Evolutionary conservation across 2,888 invertebrate species (phyloP).

Genomic region (Andrena haemorrhoa): DNA sequence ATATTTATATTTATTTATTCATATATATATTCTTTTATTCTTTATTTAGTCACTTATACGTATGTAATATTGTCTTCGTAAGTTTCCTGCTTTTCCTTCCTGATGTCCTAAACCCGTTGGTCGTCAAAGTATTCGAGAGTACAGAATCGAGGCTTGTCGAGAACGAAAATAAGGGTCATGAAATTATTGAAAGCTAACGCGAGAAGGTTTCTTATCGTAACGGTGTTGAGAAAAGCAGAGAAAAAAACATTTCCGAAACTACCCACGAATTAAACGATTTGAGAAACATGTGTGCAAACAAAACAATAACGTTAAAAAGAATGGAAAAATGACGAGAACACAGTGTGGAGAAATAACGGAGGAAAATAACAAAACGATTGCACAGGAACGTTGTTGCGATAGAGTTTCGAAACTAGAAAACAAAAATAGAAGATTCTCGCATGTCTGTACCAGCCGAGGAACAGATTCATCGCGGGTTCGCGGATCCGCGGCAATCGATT

Average conservation of each 20-base stretch:
- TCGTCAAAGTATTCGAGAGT: slow-evolving; percentile 64
- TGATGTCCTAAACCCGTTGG: slow-evolving; percentile 66
- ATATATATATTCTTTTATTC: slow-evolving; percentile 46
- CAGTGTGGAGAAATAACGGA: slow-evolving; percentile 25
- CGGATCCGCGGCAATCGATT: slow-evolving; percentile 72
- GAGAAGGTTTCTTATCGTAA: background rate
- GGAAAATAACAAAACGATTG: slow-evolving; percentile 44
- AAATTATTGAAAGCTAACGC: background rate
- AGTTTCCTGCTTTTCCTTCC: slow-evolving; percentile 64
- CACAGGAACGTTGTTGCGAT: slow-evolving; percentile 49
- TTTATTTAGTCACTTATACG: slow-evolving; percentile 64
- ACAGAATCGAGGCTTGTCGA: slow-evolving; percentile 46
- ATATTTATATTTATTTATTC: slow-evolving; percentile 47
- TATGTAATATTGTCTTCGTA: slow-evolving; percentile 73
- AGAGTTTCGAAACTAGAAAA: slow-evolving; percentile 48
- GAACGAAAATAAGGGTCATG: background rate
- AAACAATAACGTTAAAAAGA: background rate
- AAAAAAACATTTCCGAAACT: slow-evolving; percentile 15
- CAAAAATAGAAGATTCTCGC: slow-evolving; percentile 57
- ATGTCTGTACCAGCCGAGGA: slow-evolving; percentile 59
- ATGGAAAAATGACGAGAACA: background rate
- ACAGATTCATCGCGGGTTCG: slow-evolving; percentile 75
- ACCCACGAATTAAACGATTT: background rate
- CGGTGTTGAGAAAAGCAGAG: background rate
- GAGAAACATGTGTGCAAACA: background rate